Base-by-base conservation (phyloP, 2,888 invertebrate species). In the Nomada fucata region DNA sequence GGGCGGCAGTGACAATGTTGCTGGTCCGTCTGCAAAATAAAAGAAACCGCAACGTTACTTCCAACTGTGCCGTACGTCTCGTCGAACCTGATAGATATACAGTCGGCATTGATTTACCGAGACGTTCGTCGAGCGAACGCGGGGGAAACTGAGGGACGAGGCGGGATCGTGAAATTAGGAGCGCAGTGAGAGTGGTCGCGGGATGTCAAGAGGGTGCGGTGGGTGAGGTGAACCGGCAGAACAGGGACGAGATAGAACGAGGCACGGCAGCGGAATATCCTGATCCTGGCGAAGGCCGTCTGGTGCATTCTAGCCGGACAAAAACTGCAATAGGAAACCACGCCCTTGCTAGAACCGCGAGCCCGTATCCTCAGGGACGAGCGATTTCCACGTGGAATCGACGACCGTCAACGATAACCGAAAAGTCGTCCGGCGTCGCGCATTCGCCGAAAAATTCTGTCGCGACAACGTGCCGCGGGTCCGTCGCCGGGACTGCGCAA, bases 241-340 rank as follows among this genome's bases (percentile, higher is more conserved):
- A 42, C 36, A 64, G 18, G 18, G 64, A 60, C 50, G 72, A 59
- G 57, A 36, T 70, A 60, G 36, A 36, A 47, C 47, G 65, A 64
- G 71, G 69, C 42, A 72, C 60, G 78, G 47, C 76, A 72, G 82
- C 76, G 89, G 84, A 82, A 89, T 92, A 91, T 92, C 90, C 92
- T 91, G 92, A 93, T 93, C 90, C 89, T 88, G 90, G 89, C 90
- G 93, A 93, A 93, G 93, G 93, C 89, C 93, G 90, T 84, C 92
- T 91, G 89, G 92, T 92, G 92, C 92, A 92, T 93, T 92, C 91
- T 92, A 92, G 88, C 86, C 89, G 82, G 84, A 90, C 90, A 91
- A 93, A 92, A 93, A 92, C 89, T 90, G 88, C 91, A 92, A 92
- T 92, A 92, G 92, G 91, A 92, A 92, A 93, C 93, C 93, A 93